Percentiles rank a stretch among this genome's conserved stretches.
These are phyloP conservation scores for Typhlomys cinereus DNA, from an alignment of 2,113 vertebrate genomes.

Conservation along the genomic window DNA sequence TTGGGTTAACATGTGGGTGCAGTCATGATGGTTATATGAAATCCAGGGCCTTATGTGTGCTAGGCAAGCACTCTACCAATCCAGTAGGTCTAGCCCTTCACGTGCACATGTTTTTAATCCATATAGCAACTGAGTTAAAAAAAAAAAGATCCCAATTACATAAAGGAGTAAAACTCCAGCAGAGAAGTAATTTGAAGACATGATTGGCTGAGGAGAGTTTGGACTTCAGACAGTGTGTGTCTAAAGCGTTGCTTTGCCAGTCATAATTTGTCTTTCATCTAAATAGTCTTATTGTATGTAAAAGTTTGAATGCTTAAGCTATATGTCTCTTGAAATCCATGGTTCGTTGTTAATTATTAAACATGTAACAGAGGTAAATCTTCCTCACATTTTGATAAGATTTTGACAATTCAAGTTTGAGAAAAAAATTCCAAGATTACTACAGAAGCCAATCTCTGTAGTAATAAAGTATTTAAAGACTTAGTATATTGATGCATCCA, in stretches of 20 bases:
- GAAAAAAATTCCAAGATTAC: background rate
- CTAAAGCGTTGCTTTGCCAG: background rate
- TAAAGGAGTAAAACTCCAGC: constrained; percentile 20
- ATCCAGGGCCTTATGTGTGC: background rate
- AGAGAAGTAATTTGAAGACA: constrained; percentile 24
- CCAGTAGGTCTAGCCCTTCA: background rate
- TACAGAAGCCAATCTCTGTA: constrained; percentile 5
- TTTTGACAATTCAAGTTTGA: background rate
- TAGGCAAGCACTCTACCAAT: background rate
- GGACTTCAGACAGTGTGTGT: background rate
- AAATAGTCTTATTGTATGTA: background rate
- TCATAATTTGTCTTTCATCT: background rate
- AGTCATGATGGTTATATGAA: too few species aligned
- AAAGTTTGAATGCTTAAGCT: background rate
- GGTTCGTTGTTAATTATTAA: background rate
- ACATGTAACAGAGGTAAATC: background rate
- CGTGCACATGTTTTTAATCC: background rate
- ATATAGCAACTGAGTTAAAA: background rate
- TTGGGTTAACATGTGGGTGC: too few species aligned
- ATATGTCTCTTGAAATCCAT: background rate
- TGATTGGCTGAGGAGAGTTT: background rate
- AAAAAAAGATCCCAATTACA: background rate
- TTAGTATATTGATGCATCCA: background rate
- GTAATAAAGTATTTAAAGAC: background rate
- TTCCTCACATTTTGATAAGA: background rate